These are phyloP conservation scores for Crotalus helleri DNA, from an alignment of 2,113 vertebrate genomes.

Conservation along the genomic window DNA sequence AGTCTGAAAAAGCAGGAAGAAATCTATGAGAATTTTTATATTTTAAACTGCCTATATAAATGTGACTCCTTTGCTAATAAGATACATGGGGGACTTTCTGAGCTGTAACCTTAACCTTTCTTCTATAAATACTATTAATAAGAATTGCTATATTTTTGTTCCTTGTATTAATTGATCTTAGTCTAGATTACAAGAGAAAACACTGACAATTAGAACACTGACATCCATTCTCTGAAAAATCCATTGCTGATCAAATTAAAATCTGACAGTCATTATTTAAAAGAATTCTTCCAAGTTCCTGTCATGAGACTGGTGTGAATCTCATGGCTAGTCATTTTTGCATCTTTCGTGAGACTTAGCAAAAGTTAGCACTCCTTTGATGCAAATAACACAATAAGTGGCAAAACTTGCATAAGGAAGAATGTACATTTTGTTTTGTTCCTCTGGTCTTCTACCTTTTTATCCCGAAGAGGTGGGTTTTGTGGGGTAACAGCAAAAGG, in stretches of 20 bases:
- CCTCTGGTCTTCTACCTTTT: conserved; percentile 13
- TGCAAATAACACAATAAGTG: neutral
- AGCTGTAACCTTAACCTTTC: neutral
- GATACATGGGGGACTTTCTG: neutral
- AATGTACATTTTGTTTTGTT: conserved; percentile 19
- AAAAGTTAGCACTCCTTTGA: neutral
- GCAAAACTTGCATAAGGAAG: neutral
- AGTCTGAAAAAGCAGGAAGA: neutral
- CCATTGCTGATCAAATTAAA: neutral
- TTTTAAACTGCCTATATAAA: neutral
- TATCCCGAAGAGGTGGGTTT: neutral
- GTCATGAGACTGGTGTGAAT: neutral
- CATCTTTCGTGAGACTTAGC: neutral
- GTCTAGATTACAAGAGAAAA: neutral
- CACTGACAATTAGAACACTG: neutral
- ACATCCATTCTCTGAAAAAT: neutral
- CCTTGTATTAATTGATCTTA: neutral
- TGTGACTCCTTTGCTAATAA: neutral
- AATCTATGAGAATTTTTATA: neutral
- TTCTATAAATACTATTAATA: neutral
- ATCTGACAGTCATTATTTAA: neutral
- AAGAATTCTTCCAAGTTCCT: neutral
- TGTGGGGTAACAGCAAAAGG: neutral
- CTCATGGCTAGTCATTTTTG: neutral
- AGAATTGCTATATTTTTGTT: neutral